These are phyloP conservation scores for Drosophila busckii DNA, from an alignment of 1,140 invertebrate species.

Conservation along the genomic window DNA sequence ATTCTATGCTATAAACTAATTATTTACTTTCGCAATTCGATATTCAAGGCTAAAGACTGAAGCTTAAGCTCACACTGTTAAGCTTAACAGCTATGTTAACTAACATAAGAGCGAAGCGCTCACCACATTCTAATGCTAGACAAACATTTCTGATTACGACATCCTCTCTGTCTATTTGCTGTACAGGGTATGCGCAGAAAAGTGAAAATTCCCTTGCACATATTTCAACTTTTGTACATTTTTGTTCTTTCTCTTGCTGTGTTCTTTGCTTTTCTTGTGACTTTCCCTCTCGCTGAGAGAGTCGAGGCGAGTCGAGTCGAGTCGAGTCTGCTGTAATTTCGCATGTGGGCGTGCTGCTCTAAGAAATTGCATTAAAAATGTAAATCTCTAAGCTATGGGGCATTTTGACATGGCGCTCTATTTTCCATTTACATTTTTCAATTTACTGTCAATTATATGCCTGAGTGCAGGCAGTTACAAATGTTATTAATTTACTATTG, in stretches of 20 bases:
- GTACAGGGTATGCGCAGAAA: constrained; percentile 3
- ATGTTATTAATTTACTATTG: too few relatives aligned
- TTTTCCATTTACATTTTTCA: too few relatives aligned
- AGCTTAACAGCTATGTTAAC: too few relatives aligned
- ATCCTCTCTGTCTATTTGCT: background rate
- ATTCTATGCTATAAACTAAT: too few relatives aligned
- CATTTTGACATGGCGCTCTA: constrained; percentile 4
- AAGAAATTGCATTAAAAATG: constrained; percentile 67
- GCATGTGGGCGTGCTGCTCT: background rate
- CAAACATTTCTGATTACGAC: too few relatives aligned
- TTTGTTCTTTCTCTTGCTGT: constrained; percentile 31
- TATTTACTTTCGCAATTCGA: too few relatives aligned
- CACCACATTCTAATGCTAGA: too few relatives aligned
- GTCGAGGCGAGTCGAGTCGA: background rate
- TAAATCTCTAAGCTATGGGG: constrained; percentile 16
- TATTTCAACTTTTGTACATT: constrained; percentile 53
- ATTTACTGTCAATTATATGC: too few relatives aligned
- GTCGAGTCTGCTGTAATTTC: background rate
- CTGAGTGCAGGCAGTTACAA: too few relatives aligned
- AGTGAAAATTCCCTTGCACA: constrained; percentile 30
- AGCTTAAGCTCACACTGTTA: too few relatives aligned
- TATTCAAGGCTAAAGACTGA: too few relatives aligned
- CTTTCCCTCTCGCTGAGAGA: constrained; percentile 14
- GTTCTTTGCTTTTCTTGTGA: constrained; percentile 26
- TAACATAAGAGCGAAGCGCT: too few relatives aligned